Conservation (phyloP, 2,888 invertebrate species). For the Habrosyne pyritoides region DNA sequence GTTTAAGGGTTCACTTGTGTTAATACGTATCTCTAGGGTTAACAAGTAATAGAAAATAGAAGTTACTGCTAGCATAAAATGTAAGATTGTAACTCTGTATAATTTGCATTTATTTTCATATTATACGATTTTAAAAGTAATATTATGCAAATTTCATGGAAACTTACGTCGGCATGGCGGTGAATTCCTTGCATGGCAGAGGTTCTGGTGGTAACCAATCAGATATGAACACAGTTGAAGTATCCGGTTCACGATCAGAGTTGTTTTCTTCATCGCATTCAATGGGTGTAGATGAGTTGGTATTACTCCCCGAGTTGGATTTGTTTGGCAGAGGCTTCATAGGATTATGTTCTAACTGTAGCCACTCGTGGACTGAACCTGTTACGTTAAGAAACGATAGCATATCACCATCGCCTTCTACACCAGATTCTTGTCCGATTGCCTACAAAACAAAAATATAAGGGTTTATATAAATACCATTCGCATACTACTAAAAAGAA, state of each 20-base stretch:
- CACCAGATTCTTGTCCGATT: slow-evolving; percentile 15
- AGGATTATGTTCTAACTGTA: slow-evolving; percentile 64
- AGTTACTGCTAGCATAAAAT: no score
- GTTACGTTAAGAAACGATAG: slow-evolving; percentile 67
- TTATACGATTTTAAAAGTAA: no score
- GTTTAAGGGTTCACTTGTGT: no score
- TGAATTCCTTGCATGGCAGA: slow-evolving; percentile 78
- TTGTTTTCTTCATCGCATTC: slow-evolving; percentile 30
- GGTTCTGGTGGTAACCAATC: slow-evolving; percentile 85
- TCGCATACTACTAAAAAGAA: slow-evolving; percentile 6
- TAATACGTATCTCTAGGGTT: no score
- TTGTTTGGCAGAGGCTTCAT: slow-evolving; percentile 40
- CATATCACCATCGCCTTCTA: slow-evolving; percentile 43
- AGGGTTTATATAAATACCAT: no score
- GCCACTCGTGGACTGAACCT: slow-evolving; percentile 67
- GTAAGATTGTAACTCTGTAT: no score
- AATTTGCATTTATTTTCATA: no score
- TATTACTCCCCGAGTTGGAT: slow-evolving; percentile 24
- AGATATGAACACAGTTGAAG: slow-evolving; percentile 53
- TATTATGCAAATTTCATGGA: no score
- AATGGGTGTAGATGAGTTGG: slow-evolving; percentile 21
- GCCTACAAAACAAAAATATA: slow-evolving; percentile 26
- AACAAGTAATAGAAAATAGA: no score
- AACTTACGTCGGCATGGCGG: slow-evolving; percentile 86
- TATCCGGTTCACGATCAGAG: slow-evolving; percentile 33